Evolutionary conservation across 2,888 invertebrate genomes (phyloP), one percentile per base, ranked within the genome.

Genomic region (Phymatocera aterrima): DNA sequence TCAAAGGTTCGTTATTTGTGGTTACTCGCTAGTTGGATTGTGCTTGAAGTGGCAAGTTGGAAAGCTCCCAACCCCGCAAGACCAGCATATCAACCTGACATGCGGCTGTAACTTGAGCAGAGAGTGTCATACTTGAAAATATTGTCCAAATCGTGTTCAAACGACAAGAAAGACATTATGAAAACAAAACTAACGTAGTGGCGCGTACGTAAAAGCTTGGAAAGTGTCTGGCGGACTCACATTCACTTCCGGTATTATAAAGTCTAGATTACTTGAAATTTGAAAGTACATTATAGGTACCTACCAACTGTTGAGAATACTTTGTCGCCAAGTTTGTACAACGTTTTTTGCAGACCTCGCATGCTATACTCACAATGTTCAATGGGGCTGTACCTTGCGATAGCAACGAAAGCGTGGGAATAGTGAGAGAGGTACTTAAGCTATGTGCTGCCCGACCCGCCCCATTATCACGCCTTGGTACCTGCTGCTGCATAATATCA

Each of bases 401-500:
- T 64, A 64, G 34, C 34, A 64, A 64, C 61, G 61, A 37, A 18
- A 37, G 61, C 46, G 68, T 68, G 40, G 40, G 46, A 34, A 72
- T 43, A 51, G 31, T 15, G 51, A 51, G 72, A 48, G 31, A 51
- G 51, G 51, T 34, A 31, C 51, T 28, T 72, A 72, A 72, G 34
- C 51, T 51, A 51, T 51, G 34, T 48, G 72, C 28, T 51, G 51
- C 18, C 51, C 72, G 15, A 51, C 28, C 51, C 72, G 81, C 80
- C 79, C 84, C 83, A 85, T 84, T 84, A 85, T 86, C 84, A 86
- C 84, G 81, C 83, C 83, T 82, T 82, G 82, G 84, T 83, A 81
- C 85, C 85, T 85, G 85, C 84, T 84, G 83, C 82, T 82, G 84
- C 84, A 83, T 85, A 83, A 84, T 85, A 86, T 85, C 83, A 84